Evolutionary conservation across 2,888 invertebrate species (phyloP), one percentile per base, ranked within the genome.

Genomic region (Drosophila kambysellisi): DNA sequence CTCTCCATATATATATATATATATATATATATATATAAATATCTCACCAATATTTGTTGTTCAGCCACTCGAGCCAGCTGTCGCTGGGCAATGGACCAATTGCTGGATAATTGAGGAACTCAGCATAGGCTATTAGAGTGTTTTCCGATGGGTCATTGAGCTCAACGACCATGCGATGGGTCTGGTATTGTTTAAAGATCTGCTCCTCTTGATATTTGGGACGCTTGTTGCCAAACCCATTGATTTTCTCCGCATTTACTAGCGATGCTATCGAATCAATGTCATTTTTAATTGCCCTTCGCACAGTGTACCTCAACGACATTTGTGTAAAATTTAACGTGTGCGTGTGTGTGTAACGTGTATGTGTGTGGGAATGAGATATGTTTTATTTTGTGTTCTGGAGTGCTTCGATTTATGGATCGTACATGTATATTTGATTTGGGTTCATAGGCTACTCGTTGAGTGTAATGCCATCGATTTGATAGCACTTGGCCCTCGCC

Each of bases 11-110:
- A 7, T 8, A 12, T 4, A 11, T 17, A 35, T 29, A 43, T 41
- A 33, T 11, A 20, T 3, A n/a, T 32, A 11, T 15, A 39, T 8
- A 20, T 3, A n/a, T 32, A n/a, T n/a, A n/a, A n/a, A n/a, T n/a
- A n/a, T 33, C 46, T 68, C 82, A 91, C 92, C 90, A 90, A 74
- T 85, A 93, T 76, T 86, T 85, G 8, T 66, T 48, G 0, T 70
- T 30, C 15, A 93, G 35, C 90, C 92, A 93, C 1, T 88, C 64
- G 41, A 80, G 12, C 92, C 92, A 92, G 11, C 74, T 71, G 39
- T 82, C 86, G 4, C 58, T 67, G n/a, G 82, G 75, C 48, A 92
- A 6, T 0, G 90, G 85, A 0, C 66, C 58, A 4, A 93, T 65
- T 7, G 74, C 52, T 0, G 92, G 92, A 65, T 73, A 81, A 25